Conservation (phyloP, 2,113 vertebrate genomes). For the Atherinomorus stipes region DNA sequence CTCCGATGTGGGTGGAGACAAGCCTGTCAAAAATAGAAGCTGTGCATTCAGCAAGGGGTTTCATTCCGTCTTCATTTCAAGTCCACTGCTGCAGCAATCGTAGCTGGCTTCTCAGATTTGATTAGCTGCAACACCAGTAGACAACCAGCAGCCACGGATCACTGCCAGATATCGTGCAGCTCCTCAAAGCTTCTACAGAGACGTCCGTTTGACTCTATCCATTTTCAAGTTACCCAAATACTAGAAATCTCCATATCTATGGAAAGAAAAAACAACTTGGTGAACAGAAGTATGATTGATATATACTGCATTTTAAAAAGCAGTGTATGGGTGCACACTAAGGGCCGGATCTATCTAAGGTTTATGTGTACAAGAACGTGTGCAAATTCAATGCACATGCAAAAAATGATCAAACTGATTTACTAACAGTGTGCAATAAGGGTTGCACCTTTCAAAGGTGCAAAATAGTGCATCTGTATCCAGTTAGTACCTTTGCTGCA, state of each 20-base stretch:
- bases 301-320: neutral
- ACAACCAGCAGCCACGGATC: conserved; percentile 10
- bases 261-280: conserved; percentile 22
- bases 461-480: too few relatives aligned
- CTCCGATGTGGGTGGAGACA: neutral
- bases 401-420: too few relatives aligned
- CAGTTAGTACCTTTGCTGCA: too few relatives aligned
- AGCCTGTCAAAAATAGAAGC: neutral
- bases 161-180: neutral
- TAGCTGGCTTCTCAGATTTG: neutral
- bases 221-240: neutral
- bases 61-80: neutral
- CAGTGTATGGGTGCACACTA: neutral
- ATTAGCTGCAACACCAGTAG: neutral
- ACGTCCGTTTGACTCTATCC: neutral
- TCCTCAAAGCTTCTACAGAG: neutral
- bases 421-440: too few relatives aligned
- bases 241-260: conserved; percentile 76
- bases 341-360: too few relatives aligned
- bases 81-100: neutral
- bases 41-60: conserved; percentile 1
- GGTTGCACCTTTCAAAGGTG: too few relatives aligned
- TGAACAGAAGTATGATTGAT: neutral
- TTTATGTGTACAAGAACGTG: too few relatives aligned
- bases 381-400: too few relatives aligned